These are phyloP conservation scores for Lasioglossum vierecki DNA, from an alignment of 2,888 invertebrate species.

Conservation along the genomic window DNA sequence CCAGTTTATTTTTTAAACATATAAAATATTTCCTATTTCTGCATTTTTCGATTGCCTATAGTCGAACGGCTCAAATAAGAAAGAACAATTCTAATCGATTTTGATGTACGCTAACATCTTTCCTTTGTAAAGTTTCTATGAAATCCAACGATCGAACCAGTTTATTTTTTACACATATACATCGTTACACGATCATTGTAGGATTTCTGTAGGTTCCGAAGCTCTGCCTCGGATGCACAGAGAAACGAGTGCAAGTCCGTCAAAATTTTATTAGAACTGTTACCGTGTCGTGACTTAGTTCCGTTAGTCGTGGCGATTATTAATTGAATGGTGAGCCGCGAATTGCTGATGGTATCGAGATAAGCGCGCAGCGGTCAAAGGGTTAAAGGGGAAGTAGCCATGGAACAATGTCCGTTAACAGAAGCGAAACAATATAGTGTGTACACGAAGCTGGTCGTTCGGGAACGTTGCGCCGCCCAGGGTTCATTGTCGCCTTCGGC, in stretches of 20 bases:
- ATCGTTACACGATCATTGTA: background rate
- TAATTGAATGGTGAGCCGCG: background rate
- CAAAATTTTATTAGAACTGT: background rate
- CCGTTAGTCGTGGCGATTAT: background rate
- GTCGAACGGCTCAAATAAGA: background rate
- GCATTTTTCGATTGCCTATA: background rate
- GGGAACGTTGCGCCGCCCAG: background rate
- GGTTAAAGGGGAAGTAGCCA: background rate
- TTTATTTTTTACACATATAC: background rate
- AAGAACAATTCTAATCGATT: background rate
- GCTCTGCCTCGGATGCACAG: background rate
- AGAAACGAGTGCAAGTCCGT: background rate
- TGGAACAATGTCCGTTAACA: background rate
- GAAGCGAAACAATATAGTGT: background rate
- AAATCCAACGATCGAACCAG: background rate
- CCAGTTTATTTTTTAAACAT: background rate
- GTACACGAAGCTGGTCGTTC: background rate
- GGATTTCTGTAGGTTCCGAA: background rate
- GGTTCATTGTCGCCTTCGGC: constrained; percentile 45
- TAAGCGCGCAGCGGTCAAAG: background rate
- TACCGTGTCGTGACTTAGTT: background rate
- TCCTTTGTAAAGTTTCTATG: background rate
- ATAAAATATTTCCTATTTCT: background rate
- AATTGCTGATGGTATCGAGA: background rate
- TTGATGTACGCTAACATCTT: background rate